Percentiles rank a stretch among this genome's conserved stretches.
These are phyloP conservation scores for Julus scanicus DNA, from an alignment of 2,888 invertebrate genomes.

Conservation along the genomic window DNA sequence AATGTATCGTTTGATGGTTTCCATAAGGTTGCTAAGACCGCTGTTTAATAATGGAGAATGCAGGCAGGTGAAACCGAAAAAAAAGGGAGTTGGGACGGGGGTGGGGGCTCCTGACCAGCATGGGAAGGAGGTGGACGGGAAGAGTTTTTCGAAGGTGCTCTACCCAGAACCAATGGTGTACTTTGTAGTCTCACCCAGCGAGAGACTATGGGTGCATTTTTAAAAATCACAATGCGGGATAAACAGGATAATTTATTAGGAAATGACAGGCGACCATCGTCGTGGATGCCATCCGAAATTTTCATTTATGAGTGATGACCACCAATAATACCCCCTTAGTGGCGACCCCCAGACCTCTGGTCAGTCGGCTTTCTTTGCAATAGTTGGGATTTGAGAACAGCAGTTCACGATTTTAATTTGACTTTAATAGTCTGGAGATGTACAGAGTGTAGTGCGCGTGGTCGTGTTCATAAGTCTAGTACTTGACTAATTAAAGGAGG, in stretches of 20 bases:
- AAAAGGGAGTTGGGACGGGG: slow-evolving; percentile 46
- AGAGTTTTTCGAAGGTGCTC: slow-evolving; percentile 48
- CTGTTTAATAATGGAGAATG: slow-evolving; percentile 52
- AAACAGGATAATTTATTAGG: slow-evolving; percentile 53
- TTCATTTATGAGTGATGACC: slow-evolving; percentile 46
- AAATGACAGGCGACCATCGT: slow-evolving; percentile 52
- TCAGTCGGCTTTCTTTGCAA: slow-evolving; percentile 36
- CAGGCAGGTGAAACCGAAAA: slow-evolving; percentile 45
- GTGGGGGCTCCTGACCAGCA: slow-evolving; percentile 27
- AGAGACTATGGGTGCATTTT: slow-evolving; percentile 52
- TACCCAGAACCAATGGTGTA: slow-evolving; percentile 52
- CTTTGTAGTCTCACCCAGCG: slow-evolving; percentile 52
- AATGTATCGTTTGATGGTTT: slow-evolving; percentile 55
- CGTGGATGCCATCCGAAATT: slow-evolving; percentile 49
- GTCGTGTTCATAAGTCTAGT: not conserved
- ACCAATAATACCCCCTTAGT: slow-evolving; percentile 50
- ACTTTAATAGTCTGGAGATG: slow-evolving; percentile 45
- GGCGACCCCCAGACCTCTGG: slow-evolving; percentile 40
- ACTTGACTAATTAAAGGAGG: not conserved
- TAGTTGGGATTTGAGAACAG: not conserved
- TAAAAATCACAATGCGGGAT: slow-evolving; percentile 47
- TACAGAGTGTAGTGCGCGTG: not conserved
- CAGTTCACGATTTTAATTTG: slow-evolving; percentile 31
- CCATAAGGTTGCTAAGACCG: slow-evolving; percentile 51
- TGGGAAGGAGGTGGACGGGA: slow-evolving; percentile 49